Percentiles rank a stretch among this genome's conserved stretches.
phyloP scores from a whole-genome alignment of 2,888 invertebrate genomes.

The Caenorhabditis doughertyi region DNA sequence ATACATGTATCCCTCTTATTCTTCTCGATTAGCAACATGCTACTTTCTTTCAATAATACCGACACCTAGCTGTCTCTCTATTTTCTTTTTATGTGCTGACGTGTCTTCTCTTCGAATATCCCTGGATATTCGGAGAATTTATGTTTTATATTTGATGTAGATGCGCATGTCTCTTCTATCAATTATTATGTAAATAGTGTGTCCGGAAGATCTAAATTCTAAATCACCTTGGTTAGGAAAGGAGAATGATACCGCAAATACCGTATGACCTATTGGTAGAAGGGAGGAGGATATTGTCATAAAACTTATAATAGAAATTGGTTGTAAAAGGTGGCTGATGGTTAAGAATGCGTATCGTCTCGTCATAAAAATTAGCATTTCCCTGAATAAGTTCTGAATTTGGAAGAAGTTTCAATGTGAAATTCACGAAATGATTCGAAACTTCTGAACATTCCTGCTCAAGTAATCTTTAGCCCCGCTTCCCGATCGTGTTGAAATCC shows the following conservation, averaged over 20 bases:
- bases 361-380: conserved; percentile 43
- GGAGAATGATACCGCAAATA: conserved; percentile 28
- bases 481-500: too few species aligned
- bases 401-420: background rate
- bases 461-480: too few species aligned
- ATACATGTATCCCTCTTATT: background rate
- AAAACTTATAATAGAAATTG: conserved; percentile 24
- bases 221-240: conserved; percentile 13
- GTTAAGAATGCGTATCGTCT: conserved; percentile 37
- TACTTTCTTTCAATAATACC: conserved; percentile 2
- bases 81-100: background rate
- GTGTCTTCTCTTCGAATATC: background rate
- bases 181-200: conserved; percentile 43
- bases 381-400: background rate
- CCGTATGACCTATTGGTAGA: conserved; percentile 22
- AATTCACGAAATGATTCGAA: background rate
- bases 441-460: background rate
- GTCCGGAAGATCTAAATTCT: conserved; percentile 8
- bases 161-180: background rate
- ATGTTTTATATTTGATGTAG: background rate
- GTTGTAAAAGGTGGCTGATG: conserved; percentile 12
- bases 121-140: background rate
- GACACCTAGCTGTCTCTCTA: conserved; percentile 28
- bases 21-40: conserved; percentile 15
- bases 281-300: conserved; percentile 17